A percentile compares a stretch with the other conserved stretches of the same genome.
phyloP scores from a whole-genome alignment of 2,797 vertebrate genomes.

The Anabas testudineus region DNA sequence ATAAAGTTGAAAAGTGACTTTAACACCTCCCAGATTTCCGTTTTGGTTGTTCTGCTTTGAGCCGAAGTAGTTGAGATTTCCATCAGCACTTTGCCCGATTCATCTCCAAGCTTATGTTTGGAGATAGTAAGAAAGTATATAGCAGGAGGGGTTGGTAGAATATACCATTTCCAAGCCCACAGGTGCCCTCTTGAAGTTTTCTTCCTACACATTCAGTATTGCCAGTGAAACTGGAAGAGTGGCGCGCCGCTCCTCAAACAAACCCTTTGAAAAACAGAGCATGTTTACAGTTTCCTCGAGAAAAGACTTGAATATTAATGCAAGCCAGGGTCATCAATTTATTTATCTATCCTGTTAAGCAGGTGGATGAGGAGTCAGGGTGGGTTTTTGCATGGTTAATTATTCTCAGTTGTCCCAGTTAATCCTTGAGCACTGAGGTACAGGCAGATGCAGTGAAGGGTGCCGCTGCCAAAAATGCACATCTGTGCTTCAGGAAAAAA shows the following conservation, averaged over 20 bases:
- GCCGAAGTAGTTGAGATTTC: conserved; percentile 57
- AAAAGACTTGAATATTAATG: conserved; percentile 68
- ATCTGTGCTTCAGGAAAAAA: conserved; percentile 71
- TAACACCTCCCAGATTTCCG: conserved; percentile 64
- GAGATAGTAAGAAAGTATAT: conserved; percentile 23
- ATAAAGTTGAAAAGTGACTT: conserved; percentile 64
- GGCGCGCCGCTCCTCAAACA: conserved; percentile 30
- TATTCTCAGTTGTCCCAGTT: conserved; percentile 80
- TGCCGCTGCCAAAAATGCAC: conserved; percentile 76
- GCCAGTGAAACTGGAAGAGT: conserved; percentile 35
- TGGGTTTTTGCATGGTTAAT: conserved; percentile 75
- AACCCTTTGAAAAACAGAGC: conserved; percentile 58
- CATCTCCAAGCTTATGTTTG: conserved; percentile 68
- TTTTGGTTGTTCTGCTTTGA: conserved; percentile 52
- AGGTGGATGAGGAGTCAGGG: conserved; percentile 71
- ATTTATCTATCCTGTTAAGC: conserved; percentile 71
- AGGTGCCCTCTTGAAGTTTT: conserved; percentile 68
- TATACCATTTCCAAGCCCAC: conserved; percentile 46
- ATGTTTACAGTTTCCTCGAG: conserved; percentile 58
- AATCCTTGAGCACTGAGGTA: conserved; percentile 76
- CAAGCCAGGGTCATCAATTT: conserved; percentile 55
- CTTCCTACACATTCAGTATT: conserved; percentile 57
- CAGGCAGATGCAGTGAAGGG: conserved; percentile 72
- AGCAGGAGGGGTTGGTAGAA: conserved; percentile 31
- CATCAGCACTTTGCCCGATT: conserved; percentile 69